phyloP scores from a whole-genome alignment of 2,113 vertebrate species.

The Perccottus glenii region DNA sequence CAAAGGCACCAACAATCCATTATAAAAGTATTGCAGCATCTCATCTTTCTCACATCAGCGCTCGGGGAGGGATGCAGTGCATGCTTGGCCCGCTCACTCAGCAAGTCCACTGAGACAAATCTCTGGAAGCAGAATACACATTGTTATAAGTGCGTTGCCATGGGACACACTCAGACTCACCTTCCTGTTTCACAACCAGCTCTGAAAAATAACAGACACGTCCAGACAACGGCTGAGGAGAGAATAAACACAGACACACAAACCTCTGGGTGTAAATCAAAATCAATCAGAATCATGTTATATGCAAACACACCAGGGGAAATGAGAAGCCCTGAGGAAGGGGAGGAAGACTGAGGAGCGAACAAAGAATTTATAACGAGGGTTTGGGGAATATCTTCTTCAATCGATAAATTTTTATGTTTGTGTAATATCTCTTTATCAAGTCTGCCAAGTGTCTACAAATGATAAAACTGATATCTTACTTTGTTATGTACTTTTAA shows the following conservation, averaged over 20 bases:
- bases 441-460: not conserved
- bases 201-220: conserved; percentile 36
- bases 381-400: conserved; percentile 35
- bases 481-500: not conserved
- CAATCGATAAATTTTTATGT: conserved; percentile 30
- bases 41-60: conserved; percentile 46
- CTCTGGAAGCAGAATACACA: conserved; percentile 59
- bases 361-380: conserved; percentile 53
- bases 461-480: not conserved
- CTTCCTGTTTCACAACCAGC: conserved; percentile 60
- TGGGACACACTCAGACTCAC: conserved; percentile 44
- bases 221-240: conserved; percentile 26
- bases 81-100: conserved; percentile 41
- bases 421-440: conserved; percentile 26
- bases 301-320: conserved; percentile 52
- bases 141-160: conserved; percentile 42
- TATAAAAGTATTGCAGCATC: conserved; percentile 63
- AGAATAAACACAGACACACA: conserved; percentile 32
- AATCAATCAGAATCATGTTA: conserved; percentile 56
- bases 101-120: conserved; percentile 47
- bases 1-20: conserved; percentile 60
- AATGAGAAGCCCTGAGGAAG: conserved; percentile 49
- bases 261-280: conserved; percentile 59
- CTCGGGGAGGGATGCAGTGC: conserved; percentile 19
- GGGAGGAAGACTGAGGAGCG: conserved; percentile 38